Evolutionary conservation across 2,113 vertebrate genomes (phyloP), one percentile per base, ranked within the genome.

Genomic region (Pteropus alecto): DNA sequence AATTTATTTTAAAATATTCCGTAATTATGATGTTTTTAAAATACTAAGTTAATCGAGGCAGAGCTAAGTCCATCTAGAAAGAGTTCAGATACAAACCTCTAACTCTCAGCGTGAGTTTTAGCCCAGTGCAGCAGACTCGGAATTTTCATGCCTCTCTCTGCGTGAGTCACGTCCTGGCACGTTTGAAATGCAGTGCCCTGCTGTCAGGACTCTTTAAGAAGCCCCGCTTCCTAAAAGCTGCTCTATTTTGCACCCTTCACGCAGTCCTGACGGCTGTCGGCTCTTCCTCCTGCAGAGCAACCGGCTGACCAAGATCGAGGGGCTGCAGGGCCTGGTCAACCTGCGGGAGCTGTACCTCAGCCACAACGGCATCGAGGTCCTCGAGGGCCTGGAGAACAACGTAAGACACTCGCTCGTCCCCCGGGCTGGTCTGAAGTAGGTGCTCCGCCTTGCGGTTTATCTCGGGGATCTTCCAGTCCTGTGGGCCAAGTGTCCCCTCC

Each of bases 381-480:
- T 99, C 43, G 99, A 99, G 96, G 99, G 99, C 90, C 98, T 99
- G 98, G 99, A 99, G 97, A 99, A 99, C 98, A 99, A 99, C 8
- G 99, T 99, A 98, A 99, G 99, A 35, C n/a, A 3, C 41, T 65
- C 0, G 0, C 6, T 30, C 2, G 0, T 41, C 87, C 0, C 63
- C 43, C 48, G 85, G 71, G 24, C 77, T 78, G 51, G n/a, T 18
- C 73, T 48, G 28, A 16, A 28, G 73, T 48, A 8, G 73, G 9
- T 43, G 26, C 41, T 30, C 41, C 16, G 41, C 41, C 41, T 74
- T 26, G 43, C 38, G 43, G 51, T 22, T 30, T 38, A 5, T 67
- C 24, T 0, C 30, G 8, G 60, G n/a, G 78, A 6, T 43, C 78
- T 3, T 35, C 30, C 43, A 13, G 9, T 35, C 60, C 33, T n/a